Percentiles rank a stretch among this genome's conserved stretches.
These are phyloP conservation scores for Rhabditoides inermis DNA, from an alignment of 2,888 invertebrate genomes.

Conservation along the genomic window DNA sequence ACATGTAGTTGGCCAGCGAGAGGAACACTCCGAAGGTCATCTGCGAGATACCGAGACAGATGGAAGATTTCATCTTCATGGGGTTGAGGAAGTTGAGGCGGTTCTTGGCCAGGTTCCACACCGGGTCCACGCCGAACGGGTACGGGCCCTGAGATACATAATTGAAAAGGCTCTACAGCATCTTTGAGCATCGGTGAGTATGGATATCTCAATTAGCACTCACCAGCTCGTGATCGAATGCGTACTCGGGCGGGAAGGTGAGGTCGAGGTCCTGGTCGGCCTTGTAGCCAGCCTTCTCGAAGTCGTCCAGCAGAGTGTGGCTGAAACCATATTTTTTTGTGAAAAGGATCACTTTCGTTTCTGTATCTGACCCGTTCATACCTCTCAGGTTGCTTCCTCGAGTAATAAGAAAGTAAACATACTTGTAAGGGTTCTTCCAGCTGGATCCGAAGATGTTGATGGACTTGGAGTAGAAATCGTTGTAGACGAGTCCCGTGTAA, in stretches of 20 bases:
- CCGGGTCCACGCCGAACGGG: constrained; percentile 45
- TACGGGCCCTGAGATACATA: constrained; percentile 34
- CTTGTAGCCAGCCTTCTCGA: constrained; percentile 10
- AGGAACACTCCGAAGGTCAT: constrained; percentile 50
- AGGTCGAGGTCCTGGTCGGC: constrained; percentile 15
- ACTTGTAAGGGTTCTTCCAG: constrained; percentile 37
- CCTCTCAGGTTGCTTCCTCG: too few relatives aligned
- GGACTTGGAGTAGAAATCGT: constrained; percentile 91
- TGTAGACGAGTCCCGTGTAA: constrained; percentile 67
- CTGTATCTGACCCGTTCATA: not conserved
- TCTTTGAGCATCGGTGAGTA: too few relatives aligned
- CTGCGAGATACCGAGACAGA: constrained; percentile 48
- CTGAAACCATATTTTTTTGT: constrained; percentile 9
- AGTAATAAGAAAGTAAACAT: too few relatives aligned
- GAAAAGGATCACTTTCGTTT: not conserved
- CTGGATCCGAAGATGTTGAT: constrained; percentile 78
- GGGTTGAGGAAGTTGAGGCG: constrained; percentile 49
- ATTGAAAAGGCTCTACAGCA: too few relatives aligned
- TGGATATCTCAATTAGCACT: too few relatives aligned
- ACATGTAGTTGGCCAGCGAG: constrained; percentile 46
- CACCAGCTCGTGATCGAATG: constrained; percentile 22
- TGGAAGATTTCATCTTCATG: constrained; percentile 51
- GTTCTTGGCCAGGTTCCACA: constrained; percentile 51
- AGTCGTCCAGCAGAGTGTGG: constrained; percentile 9
- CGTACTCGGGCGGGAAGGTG: constrained; percentile 22